phyloP scores from a whole-genome alignment of 2,888 invertebrate species.

The Nemurella pictetii region DNA sequence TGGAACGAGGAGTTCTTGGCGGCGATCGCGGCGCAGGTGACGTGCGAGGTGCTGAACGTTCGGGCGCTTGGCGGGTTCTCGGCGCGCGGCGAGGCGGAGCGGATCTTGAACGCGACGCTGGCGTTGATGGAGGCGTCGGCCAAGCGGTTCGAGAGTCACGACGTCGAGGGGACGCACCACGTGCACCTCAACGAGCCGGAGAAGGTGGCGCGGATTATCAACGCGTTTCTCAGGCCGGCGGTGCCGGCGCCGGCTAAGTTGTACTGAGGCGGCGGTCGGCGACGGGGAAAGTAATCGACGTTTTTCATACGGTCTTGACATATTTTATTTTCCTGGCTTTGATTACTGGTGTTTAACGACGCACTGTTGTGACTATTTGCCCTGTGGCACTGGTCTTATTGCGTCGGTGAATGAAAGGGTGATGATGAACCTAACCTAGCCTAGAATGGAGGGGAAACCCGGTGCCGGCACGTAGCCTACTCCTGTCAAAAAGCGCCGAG shows the following conservation, averaged over 20 bases:
- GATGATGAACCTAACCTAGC: too few species aligned
- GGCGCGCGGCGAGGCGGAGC: constrained; percentile 13
- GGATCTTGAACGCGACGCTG: constrained; percentile 54
- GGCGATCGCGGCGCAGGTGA: constrained; percentile 60
- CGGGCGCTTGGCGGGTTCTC: constrained; percentile 51
- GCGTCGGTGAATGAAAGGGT: too few species aligned
- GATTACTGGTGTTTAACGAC: too few species aligned
- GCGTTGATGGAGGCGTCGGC: constrained; percentile 60
- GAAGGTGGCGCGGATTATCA: constrained; percentile 59
- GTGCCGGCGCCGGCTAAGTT: background rate
- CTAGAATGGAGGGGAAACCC: too few species aligned
- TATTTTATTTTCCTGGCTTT: too few species aligned
- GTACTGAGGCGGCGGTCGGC: background rate
- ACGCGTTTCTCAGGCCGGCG: constrained; percentile 56
- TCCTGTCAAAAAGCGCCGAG: too few species aligned
- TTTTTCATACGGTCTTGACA: background rate
- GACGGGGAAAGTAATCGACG: background rate
- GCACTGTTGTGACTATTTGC: too few species aligned
- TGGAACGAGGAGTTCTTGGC: constrained; percentile 60
- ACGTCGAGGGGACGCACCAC: constrained; percentile 72
- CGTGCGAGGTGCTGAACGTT: constrained; percentile 65
- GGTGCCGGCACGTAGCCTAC: too few species aligned
- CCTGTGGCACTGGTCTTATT: too few species aligned
- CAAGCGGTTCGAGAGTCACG: constrained; percentile 61
- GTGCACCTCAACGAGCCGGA: constrained; percentile 73